Conservation (phyloP, 2,888 invertebrate genomes). For the Drosophila lacicola region DNA sequence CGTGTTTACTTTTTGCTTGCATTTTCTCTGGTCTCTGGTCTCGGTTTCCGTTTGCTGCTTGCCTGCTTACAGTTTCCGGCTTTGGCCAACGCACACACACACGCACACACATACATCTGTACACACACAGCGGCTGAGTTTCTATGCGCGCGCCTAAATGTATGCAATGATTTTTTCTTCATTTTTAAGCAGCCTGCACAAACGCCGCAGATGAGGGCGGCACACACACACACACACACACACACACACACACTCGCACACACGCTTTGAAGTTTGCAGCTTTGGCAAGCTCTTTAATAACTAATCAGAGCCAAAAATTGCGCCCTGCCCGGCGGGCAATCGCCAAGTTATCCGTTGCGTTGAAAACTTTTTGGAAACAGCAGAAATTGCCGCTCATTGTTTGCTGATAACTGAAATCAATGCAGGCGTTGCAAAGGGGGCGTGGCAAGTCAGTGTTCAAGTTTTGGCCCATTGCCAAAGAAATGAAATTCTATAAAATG, state of each 20-base stretch:
- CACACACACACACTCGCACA: background rate
- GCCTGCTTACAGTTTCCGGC: constrained; percentile 80
- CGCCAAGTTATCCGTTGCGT: constrained; percentile 35
- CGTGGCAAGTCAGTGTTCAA: constrained; percentile 33
- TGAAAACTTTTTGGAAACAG: constrained; percentile 56
- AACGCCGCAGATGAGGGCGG: constrained; percentile 1
- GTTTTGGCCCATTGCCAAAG: constrained; percentile 40
- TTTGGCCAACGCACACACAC: constrained; percentile 39
- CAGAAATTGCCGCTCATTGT: constrained; percentile 62
- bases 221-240: constrained; percentile 10
- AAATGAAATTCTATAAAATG: constrained; percentile 19
- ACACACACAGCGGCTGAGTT: constrained; percentile 25
- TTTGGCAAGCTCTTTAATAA: constrained; percentile 66
- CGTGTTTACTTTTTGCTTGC: constrained; percentile 56
- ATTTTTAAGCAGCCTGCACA: constrained; percentile 24
- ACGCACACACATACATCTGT: background rate
- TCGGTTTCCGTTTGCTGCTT: constrained; percentile 76
- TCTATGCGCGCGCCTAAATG: constrained; percentile 71
- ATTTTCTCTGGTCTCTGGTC: constrained; percentile 66
- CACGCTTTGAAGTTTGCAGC: constrained; percentile 21
- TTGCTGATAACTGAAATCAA: constrained; percentile 67
- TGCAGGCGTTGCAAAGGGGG: constrained; percentile 18
- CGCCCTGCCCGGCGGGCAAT: constrained; percentile 28
- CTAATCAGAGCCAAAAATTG: constrained; percentile 59
- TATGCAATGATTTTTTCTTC: constrained; percentile 56